phyloP scores from a whole-genome alignment of 2,113 vertebrate genomes.

The Megaptera novaeangliae region DNA sequence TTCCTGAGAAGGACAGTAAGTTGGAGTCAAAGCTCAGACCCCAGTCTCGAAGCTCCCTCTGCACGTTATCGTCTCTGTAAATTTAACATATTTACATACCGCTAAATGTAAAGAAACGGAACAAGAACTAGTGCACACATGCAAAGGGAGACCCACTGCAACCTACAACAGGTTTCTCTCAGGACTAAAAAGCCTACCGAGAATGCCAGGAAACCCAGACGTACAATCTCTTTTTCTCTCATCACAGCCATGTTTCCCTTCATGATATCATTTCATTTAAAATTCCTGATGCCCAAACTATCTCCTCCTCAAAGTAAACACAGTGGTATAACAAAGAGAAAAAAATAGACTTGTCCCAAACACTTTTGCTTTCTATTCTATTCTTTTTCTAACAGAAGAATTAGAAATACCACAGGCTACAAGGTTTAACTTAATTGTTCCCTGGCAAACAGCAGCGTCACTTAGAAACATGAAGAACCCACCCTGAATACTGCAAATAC shows the following conservation, averaged over 20 bases:
- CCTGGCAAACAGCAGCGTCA: not conserved
- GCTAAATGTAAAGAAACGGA: not conserved
- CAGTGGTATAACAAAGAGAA: not conserved
- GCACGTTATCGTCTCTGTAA: constrained; percentile 85
- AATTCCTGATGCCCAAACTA: not conserved
- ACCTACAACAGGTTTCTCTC: not conserved
- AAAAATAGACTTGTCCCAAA: not conserved
- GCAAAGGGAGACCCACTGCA: rapidly evolving
- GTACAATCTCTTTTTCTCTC: not conserved
- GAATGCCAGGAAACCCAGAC: rapidly evolving
- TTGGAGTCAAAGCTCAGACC: constrained; percentile 91
- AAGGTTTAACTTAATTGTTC: no score
- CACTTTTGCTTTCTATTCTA: not conserved
- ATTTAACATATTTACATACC: not conserved
- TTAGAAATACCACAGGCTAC: rapidly evolving
- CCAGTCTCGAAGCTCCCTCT: constrained; percentile 90
- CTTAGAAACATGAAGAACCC: not conserved
- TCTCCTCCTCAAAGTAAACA: not conserved
- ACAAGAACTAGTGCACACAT: rapidly evolving
- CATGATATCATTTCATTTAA: not conserved
- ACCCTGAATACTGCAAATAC: not conserved
- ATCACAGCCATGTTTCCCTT: no score
- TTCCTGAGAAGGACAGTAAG: constrained; percentile 85
- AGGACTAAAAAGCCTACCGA: not conserved
- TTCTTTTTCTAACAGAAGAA: not conserved